Base-by-base conservation (phyloP, 2,797 vertebrate genomes). In the Ceryle rudis region DNA sequence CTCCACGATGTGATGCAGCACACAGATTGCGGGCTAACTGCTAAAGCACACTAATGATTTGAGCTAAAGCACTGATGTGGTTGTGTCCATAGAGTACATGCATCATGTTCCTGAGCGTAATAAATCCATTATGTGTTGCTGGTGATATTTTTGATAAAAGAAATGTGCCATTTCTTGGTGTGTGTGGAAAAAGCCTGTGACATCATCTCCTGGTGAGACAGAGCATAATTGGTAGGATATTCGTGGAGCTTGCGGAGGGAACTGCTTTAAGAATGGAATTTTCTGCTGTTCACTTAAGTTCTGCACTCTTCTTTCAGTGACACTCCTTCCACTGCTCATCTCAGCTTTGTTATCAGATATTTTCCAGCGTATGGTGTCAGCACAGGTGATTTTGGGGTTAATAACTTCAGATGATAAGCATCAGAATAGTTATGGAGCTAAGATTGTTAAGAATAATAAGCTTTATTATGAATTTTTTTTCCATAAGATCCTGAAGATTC, bases 21-120 rank as follows among this genome's bases (percentile, higher is more conserved):
- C 3, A 0, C 0, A 0, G 37, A 4, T 5, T 29, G 33, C 10
- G 7, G 10, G 14, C 5, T 29, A 44, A 37, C 20, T 89, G 66
- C 66, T 73, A 41, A 58, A 83, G 47, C 33, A 18, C 15, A 1
- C 14, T 46, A 29, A 39, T 35, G 8, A 13, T 44, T 64, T 75
- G 62, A 72, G 22, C 17, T 49, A 39, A 62, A 80, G 23, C 3
- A 14, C 14, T 49, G 14, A 22, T 13, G 52, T 26, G 14, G 31
- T 60, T 64, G 14, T 67, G 20, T 33, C 31, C 14, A 4, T 16
- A 25, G 17, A 61, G 14, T 20, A 13, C 10, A 3, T 4, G 10
- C 21, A 6, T 26, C 5, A 57, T 41, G 14, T 49, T 54, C 26
- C 66, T 8, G 41, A 72, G 46, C 9, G 35, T 29, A 13, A 16